phyloP scores from a whole-genome alignment of 2,888 invertebrate genomes.

The Cataglyphis rosenhaueri region DNA sequence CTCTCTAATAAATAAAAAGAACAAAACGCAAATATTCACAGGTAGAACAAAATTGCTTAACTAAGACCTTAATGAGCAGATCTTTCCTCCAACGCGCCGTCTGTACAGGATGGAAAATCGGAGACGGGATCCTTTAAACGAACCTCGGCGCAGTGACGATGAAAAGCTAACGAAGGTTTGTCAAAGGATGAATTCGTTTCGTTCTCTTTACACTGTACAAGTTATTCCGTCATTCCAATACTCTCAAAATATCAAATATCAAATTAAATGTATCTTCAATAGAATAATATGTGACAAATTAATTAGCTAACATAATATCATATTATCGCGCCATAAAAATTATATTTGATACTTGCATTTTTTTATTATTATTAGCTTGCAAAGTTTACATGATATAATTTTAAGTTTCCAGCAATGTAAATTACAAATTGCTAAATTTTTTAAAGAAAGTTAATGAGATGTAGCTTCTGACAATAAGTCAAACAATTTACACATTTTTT shows the following conservation, averaged over 20 bases:
- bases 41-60: constrained; percentile 70
- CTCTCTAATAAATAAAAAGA: constrained; percentile 1
- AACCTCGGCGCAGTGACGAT: constrained; percentile 59
- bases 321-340: not conserved
- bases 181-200: constrained; percentile 65
- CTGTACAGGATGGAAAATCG: constrained; percentile 55
- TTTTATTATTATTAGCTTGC: not conserved
- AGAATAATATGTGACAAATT: constrained; percentile 33
- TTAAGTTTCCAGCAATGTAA: not conserved
- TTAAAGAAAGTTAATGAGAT: not conserved
- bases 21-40: constrained; percentile 49
- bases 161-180: constrained; percentile 74
- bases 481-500: constrained; percentile 47
- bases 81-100: constrained; percentile 63
- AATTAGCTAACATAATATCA: not conserved
- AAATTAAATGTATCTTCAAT: constrained; percentile 15
- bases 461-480: constrained; percentile 46
- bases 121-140: constrained; percentile 64
- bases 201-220: constrained; percentile 49
- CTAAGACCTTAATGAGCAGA: constrained; percentile 74
- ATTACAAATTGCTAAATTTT: not conserved
- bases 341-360: not conserved
- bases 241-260: constrained; percentile 45
- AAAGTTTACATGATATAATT: not conserved
- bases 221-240: constrained; percentile 59